Evolutionary conservation across 1,140 invertebrate genomes (phyloP).

Genomic region (Mizuhopecten yessoensis): DNA sequence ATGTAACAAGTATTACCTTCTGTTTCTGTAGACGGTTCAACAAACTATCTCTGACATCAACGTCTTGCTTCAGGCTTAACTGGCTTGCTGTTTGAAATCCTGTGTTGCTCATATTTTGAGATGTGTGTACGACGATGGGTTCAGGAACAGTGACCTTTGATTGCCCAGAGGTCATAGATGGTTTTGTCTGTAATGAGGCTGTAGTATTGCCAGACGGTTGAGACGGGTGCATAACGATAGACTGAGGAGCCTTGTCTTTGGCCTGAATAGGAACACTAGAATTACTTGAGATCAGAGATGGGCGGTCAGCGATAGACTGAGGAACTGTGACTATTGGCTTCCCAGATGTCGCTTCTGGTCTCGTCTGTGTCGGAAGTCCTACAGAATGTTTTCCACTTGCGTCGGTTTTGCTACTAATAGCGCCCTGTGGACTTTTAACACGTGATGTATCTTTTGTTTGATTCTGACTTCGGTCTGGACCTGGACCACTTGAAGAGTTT

Average conservation of each 20-base stretch:
- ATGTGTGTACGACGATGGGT: constrained; percentile 22
- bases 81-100: constrained; percentile 48
- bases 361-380: background rate
- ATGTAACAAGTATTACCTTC: constrained; percentile 67
- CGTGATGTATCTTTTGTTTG: background rate
- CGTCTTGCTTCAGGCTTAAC: constrained; percentile 58
- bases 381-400: background rate
- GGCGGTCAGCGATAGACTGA: background rate
- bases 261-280: background rate
- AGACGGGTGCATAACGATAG: background rate
- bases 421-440: background rate
- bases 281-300: background rate
- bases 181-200: background rate
- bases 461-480: background rate
- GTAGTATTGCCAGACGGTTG: constrained; percentile 42
- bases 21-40: constrained; percentile 60
- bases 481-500: background rate
- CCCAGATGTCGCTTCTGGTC: background rate
- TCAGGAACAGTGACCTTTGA: constrained; percentile 40
- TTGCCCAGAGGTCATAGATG: background rate
- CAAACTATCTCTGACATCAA: constrained; percentile 61
- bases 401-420: background rate
- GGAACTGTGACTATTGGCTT: background rate
- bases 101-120: constrained; percentile 25
- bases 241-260: constrained; percentile 45